Conservation (phyloP, 1,140 invertebrate genomes). For the Hestina assimilis region DNA sequence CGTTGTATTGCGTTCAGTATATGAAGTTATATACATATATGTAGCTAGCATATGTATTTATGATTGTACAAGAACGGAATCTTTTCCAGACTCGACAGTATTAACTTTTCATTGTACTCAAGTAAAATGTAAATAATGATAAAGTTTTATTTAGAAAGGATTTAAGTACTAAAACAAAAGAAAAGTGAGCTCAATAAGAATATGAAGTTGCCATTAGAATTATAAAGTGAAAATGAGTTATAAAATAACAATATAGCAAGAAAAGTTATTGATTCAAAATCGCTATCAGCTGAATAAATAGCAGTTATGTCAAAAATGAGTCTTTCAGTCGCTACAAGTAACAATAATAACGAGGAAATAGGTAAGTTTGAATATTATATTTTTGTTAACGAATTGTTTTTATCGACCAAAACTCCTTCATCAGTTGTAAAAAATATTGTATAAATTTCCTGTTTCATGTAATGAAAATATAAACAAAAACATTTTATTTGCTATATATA, state of each 20-base stretch:
- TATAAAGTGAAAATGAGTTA: not conserved
- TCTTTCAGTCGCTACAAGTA: conserved; percentile 34
- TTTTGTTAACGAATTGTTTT: not conserved
- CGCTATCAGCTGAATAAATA: not conserved
- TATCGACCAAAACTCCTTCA: too few species aligned
- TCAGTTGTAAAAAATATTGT: too few species aligned
- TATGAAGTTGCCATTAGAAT: not conserved
- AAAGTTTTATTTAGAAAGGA: not conserved
- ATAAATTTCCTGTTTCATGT: too few species aligned
- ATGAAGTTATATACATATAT: too few species aligned
- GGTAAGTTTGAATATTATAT: conserved; percentile 41
- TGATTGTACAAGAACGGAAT: too few species aligned
- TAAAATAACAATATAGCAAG: not conserved
- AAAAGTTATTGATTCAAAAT: not conserved
- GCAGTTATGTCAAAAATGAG: conserved; percentile 46
- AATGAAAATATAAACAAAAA: too few species aligned
- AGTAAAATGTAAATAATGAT: not conserved
- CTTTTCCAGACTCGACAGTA: too few species aligned
- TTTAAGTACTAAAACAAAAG: not conserved
- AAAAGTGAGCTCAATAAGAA: conserved; percentile 8
- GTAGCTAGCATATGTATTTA: too few species aligned
- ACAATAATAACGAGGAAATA: conserved; percentile 51
- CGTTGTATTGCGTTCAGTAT: not conserved
- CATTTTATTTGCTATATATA: too few species aligned
- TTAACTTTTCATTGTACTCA: not conserved